Conservation (phyloP, 2,888 invertebrate genomes). For the Dasysyrphus albostriatus region DNA sequence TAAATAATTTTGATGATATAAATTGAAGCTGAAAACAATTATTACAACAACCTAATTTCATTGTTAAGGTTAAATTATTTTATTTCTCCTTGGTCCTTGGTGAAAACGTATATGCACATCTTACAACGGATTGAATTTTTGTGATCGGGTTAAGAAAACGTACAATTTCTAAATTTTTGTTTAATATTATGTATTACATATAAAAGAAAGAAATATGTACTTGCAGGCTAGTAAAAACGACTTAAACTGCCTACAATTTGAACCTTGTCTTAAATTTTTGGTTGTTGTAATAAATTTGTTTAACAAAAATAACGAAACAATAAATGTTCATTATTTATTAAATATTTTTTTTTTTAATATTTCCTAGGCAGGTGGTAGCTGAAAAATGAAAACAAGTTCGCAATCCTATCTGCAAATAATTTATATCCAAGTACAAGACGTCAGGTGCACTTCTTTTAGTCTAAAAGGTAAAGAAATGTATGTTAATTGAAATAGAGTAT, state of each 20-base stretch:
- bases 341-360: not conserved
- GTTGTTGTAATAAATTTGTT: not conserved
- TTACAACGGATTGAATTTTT: too few relatives aligned
- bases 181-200: too few relatives aligned
- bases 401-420: not conserved
- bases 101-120: too few relatives aligned
- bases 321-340: not conserved
- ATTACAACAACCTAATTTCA: not conserved
- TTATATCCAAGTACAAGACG: not conserved
- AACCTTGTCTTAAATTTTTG: not conserved
- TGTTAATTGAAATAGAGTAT: not conserved
- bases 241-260: not conserved
- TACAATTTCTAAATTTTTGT: too few relatives aligned
- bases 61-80: not conserved
- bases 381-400: not conserved
- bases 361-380: not conserved
- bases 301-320: not conserved
- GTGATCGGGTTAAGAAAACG: too few relatives aligned
- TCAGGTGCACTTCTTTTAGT: too few relatives aligned
- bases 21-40: slow-evolving; percentile 35
- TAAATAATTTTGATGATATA: slow-evolving; percentile 25
- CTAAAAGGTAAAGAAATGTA: not conserved
- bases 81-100: too few relatives aligned
- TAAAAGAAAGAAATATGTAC: too few relatives aligned
- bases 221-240: too few relatives aligned